Conservation (phyloP, 1,140 invertebrate genomes). For the Leptoteleia sp. region DNA sequence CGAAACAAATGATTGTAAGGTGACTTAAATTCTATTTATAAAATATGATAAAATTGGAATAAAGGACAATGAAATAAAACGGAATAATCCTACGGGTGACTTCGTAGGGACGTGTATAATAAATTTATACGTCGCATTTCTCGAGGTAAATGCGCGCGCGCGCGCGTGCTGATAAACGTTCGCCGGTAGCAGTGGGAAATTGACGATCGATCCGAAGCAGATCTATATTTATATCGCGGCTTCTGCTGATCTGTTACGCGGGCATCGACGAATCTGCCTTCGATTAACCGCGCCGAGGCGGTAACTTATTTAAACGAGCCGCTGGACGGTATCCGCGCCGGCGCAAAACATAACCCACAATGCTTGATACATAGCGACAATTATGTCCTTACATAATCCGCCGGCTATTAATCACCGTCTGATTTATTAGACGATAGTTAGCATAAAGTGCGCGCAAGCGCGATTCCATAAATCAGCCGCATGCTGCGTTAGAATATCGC, state of each 20-base stretch:
- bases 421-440: conserved; percentile 70
- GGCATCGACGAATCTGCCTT: conserved; percentile 65
- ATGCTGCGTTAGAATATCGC: conserved; percentile 35
- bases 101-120: too few species aligned
- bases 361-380: conserved; percentile 71
- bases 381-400: conserved; percentile 75
- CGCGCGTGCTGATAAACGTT: conserved; percentile 3
- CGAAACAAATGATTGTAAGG: too few species aligned
- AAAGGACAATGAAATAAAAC: too few species aligned
- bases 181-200: background rate
- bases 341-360: conserved; percentile 71
- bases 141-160: too few species aligned
- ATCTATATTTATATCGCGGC: conserved; percentile 38
- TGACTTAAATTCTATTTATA: too few species aligned
- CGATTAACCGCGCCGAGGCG: conserved; percentile 68
- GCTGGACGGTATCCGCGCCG: conserved; percentile 69
- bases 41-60: too few species aligned
- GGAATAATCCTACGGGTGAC: too few species aligned
- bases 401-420: conserved; percentile 72
- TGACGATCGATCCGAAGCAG: conserved; percentile 43
- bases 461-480: conserved; percentile 64
- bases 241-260: conserved; percentile 66
- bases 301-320: conserved; percentile 72
- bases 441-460: conserved; percentile 26
- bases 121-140: too few species aligned